Evolutionary conservation across 92 coral and sea anemone species (phyloP), one percentile per base, ranked within the genome.

Genomic region (Siderastrea radians): DNA sequence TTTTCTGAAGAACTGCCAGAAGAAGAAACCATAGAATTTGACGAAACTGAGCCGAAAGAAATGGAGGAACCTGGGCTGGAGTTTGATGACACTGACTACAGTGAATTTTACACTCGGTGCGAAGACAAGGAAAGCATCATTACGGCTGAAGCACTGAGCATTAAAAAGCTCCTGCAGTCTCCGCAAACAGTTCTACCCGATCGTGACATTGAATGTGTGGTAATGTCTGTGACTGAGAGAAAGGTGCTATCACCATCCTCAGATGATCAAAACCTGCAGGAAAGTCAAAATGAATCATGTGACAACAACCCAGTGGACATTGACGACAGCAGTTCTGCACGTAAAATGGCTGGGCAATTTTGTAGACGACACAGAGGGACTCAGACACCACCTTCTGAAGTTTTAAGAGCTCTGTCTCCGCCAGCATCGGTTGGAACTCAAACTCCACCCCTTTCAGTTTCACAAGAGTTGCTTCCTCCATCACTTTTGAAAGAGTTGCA

Each of bases 21-120:
- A 26, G 91, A 83, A 13, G 81, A 76, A 54, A 72, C 65, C 10
- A 70, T 64, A 26, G 87, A 68, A 9, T 16, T 65, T 5, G 80
- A 61, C 13, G 90, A 80, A 26, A 57, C 1, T 19, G 79, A 66
- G 53, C 63, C 77, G 11, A 89, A 68, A 62, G 83, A 75, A 26
- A 79, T 70, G 68, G 86, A 58, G 43, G 93, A 86, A 26, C 94
- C 91, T 13, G 87, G 91, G 17, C 84, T 93, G 17, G 96, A 93
- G 83, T 93, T 93, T 74, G 96, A 93, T 70, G 90, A 86, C 60
- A 91, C 91, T 6, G 96, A 93, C 75, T 93, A 93, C 91, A 85
- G 82, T 67, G 96, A 85, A 61, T 85, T 85, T 66, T 85, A 85
- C 64, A 85, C 89, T 49, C 64, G 82, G 8, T 85, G 89, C 26